Evolutionary conservation across 2,888 invertebrate species (phyloP).

Genomic region (Lasioglossum marginatum): DNA sequence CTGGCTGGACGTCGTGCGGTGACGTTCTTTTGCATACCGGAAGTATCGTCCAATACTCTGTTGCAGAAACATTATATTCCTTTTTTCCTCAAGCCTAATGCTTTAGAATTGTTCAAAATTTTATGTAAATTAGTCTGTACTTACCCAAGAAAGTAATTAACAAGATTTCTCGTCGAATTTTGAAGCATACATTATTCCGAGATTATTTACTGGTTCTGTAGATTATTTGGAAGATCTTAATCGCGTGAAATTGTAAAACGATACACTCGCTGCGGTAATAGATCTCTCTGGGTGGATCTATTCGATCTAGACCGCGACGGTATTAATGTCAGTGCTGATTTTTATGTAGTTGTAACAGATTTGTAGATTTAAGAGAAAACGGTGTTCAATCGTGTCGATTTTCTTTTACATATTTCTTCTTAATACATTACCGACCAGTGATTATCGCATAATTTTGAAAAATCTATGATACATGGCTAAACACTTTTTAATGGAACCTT

Average conservation of each 20-base stretch:
- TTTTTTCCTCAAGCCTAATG: no score
- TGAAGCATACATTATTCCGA: not conserved
- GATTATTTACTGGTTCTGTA: not conserved
- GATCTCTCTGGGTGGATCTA: not conserved
- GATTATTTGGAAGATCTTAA: not conserved
- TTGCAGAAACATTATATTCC: not conserved
- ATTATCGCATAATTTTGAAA: no score
- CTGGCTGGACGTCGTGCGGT: no score
- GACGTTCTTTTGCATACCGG: not conserved
- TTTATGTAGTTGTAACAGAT: not conserved
- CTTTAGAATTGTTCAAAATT: not conserved
- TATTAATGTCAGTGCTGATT: not conserved
- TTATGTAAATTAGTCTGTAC: not conserved
- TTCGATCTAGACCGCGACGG: not conserved
- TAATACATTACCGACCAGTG: no score
- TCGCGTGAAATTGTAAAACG: not conserved
- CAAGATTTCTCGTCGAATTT: not conserved
- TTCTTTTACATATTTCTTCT: not conserved
- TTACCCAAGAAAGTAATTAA: no score
- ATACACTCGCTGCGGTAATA: not conserved
- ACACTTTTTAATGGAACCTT: no score
- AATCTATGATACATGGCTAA: no score
- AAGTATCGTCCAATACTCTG: not conserved
- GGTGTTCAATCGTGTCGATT: not conserved
- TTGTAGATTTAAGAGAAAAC: not conserved